Evolutionary conservation across 2,113 vertebrate genomes (phyloP).

Genomic region (Hippocampus guttulatus): DNA sequence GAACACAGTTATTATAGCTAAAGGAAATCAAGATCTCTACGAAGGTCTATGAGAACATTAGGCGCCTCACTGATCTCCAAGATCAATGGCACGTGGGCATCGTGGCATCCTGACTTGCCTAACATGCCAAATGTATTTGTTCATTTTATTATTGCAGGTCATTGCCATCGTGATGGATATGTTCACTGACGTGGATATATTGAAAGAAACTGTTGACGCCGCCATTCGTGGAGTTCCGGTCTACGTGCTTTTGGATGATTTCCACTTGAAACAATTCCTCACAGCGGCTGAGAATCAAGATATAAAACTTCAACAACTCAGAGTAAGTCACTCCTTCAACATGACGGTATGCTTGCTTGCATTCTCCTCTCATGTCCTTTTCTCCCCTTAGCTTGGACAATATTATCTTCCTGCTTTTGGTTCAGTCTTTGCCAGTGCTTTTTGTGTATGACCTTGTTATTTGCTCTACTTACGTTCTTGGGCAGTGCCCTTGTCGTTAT

Average conservation of each 20-base stretch:
- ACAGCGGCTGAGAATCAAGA: slow-evolving; percentile 87
- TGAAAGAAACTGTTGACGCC: slow-evolving; percentile 89
- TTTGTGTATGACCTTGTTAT: slow-evolving; percentile 3
- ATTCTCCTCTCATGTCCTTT: not conserved
- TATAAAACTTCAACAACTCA: slow-evolving; percentile 86
- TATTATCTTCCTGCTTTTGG: not conserved
- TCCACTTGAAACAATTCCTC: slow-evolving; percentile 82
- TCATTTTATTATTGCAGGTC: slow-evolving; percentile 74
- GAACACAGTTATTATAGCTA: not conserved
- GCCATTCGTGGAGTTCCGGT: slow-evolving; percentile 83
- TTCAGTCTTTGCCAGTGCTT: not conserved
- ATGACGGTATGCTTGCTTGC: not conserved
- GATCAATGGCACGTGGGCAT: not conserved
- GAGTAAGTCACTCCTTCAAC: slow-evolving; percentile 74
- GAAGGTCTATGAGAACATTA: not conserved
- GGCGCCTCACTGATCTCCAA: not conserved
- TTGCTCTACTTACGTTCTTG: not conserved
- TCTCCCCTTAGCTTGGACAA: not conserved
- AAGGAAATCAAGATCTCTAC: not conserved
- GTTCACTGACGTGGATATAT: slow-evolving; percentile 95
- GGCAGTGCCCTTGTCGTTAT: not conserved
- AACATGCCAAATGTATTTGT: slow-evolving; percentile 4
- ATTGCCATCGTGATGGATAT: slow-evolving; percentile 92
- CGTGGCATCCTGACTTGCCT: not conserved
- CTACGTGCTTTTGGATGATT: slow-evolving; percentile 87